These are phyloP conservation scores for Zosterops pallidus DNA, from an alignment of 2,113 vertebrate species.

Conservation along the genomic window DNA sequence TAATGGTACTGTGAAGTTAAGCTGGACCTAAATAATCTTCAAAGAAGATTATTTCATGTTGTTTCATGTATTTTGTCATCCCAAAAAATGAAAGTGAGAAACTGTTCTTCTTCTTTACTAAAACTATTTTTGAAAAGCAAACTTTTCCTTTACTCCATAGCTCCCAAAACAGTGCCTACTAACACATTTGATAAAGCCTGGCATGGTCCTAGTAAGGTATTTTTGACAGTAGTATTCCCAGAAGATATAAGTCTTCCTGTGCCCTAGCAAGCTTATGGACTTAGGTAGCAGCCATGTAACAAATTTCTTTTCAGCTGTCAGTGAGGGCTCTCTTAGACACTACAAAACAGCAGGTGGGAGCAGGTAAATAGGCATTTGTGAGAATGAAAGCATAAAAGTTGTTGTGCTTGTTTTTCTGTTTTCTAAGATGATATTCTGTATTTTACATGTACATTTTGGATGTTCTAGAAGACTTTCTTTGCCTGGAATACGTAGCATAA, in stretches of 20 bases:
- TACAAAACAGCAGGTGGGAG: neutral
- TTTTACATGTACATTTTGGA: accelerated
- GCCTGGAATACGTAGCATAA: neutral
- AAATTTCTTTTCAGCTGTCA: neutral
- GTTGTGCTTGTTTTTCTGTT: neutral
- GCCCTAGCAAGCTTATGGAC: neutral
- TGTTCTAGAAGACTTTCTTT: neutral
- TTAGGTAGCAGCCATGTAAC: neutral
- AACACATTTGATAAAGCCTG: neutral
- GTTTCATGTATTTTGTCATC: conserved; percentile 21
- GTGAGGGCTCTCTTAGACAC: neutral
- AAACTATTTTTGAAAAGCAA: conserved; percentile 48
- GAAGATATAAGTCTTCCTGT: neutral
- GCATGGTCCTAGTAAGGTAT: neutral
- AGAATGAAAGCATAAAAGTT: neutral
- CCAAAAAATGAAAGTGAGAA: neutral
- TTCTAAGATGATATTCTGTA: neutral
- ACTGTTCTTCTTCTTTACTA: conserved; percentile 52
- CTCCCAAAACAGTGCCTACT: neutral
- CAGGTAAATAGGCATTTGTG: neutral
- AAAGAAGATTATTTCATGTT: too few species aligned
- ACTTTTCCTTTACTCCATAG: neutral
- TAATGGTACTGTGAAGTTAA: neutral
- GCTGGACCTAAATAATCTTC: conserved; percentile 41
- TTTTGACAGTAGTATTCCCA: neutral